Evolutionary conservation across 2,113 vertebrate genomes (phyloP), one percentile per base, ranked within the genome.

Genomic region (Formicarius rufipectus): DNA sequence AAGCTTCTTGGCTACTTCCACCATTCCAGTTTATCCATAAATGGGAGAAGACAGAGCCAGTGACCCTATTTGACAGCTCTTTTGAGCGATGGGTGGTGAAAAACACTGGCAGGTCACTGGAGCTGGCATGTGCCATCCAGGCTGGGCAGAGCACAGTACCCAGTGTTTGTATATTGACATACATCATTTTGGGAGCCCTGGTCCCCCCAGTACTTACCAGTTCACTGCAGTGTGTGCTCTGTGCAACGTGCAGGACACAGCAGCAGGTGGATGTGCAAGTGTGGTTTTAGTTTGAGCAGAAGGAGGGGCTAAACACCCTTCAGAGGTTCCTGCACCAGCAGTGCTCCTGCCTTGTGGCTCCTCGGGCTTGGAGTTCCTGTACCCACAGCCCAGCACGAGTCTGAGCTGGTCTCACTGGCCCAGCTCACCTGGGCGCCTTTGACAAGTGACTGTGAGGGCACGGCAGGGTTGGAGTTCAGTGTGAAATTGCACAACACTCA

Each of bases 341-440:
- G 60, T 3, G 4, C n/a, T 55, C 5, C 3, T 39, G 42, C 53
- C 16, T 19, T 3, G 2, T 42, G 10, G 23, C 16, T 8, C 45
- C 1, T 6, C 0, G 0, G 14, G 15, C 39, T 47, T 15, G 0
- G 2, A 5, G 6, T 62, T 47, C 42, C 20, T 58, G 15, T 25
- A 6, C 27, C 5, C 33, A 10, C 0, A 0, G 39, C 20, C 18
- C 10, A 3, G 5, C 2, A 5, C 0, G 0, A 40, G 23, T 3
- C 67, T 50, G 84, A 66, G 67, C 68, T 62, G 50, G 66, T 67
- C 60, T 33, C 0, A 0, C 3, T 47, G 78, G 27, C 55, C 12
- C 23, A 14, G 45, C 64, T 81, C 35, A 33, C 44, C 21, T 49
- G 49, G 63, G 64, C 63, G 16, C 63, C 10, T 63, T 7, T 49